Percentiles rank a stretch among this genome's conserved stretches.
Conservation (phyloP, 1,140 invertebrate genomes). For the Paraescarpia echinospica region DNA sequence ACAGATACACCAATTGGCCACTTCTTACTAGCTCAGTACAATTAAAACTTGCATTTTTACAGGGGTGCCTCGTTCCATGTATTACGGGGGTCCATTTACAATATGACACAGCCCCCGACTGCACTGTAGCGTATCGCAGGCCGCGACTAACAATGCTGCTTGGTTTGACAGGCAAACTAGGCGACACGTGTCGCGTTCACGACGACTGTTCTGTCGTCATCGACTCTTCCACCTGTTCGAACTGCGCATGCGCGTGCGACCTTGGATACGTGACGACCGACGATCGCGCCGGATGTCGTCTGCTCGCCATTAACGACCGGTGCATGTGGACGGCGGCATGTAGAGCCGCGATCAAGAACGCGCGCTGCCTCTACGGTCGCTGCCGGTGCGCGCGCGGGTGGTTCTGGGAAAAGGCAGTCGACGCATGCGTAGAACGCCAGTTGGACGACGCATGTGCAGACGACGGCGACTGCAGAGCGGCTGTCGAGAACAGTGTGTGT, state of each 20-base stretch:
- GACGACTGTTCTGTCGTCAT: conserved; percentile 34
- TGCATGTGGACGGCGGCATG: conserved; percentile 34
- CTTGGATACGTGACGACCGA: conserved; percentile 30
- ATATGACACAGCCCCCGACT: too few relatives aligned
- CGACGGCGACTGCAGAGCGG: conserved; percentile 14
- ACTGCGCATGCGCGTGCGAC: conserved; percentile 31
- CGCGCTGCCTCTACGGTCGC: background rate
- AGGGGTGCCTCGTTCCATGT: too few relatives aligned
- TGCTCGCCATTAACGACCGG: conserved; percentile 33
- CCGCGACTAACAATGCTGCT: conserved; percentile 26
- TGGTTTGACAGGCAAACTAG: conserved; percentile 32
- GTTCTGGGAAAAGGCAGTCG: background rate
- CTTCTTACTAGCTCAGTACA: too few relatives aligned
- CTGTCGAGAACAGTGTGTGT: background rate
- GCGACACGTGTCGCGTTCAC: conserved; percentile 32
- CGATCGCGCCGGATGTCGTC: conserved; percentile 27
- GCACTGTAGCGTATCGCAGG: too few relatives aligned
- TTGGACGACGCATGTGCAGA: conserved; percentile 7
- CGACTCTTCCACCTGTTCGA: conserved; percentile 31
- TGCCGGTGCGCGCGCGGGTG: conserved; percentile 14
- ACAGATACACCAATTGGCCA: too few relatives aligned
- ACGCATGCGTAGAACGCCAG: conserved; percentile 4
- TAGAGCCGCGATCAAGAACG: background rate
- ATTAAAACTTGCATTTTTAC: too few relatives aligned
- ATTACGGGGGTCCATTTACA: too few relatives aligned